phyloP scores from a whole-genome alignment of 2,113 vertebrate species.

The Lichenostomus cassidix region DNA sequence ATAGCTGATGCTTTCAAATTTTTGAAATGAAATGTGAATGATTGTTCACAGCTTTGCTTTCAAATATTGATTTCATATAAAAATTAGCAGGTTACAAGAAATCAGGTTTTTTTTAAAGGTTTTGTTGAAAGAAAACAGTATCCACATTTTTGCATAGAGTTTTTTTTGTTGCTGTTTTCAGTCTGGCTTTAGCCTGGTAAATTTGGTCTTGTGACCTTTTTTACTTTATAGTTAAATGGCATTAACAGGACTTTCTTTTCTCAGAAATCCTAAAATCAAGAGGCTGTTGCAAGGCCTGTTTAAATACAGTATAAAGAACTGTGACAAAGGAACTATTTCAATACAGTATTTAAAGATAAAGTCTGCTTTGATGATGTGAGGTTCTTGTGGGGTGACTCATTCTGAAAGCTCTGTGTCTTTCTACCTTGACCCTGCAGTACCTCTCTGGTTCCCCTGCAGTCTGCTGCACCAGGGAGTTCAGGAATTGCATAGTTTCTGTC shows the following conservation, averaged over 20 bases:
- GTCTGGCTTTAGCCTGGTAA: not conserved
- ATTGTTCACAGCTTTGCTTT: not conserved
- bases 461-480: not conserved
- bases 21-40: no score
- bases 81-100: not conserved
- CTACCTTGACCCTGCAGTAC: not conserved
- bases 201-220: not conserved
- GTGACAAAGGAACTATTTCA: not conserved
- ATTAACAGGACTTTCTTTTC: not conserved
- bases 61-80: not conserved
- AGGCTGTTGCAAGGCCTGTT: not conserved
- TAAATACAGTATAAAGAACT: not conserved
- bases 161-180: not conserved
- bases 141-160: accelerated
- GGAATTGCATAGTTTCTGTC: not conserved
- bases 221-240: not conserved
- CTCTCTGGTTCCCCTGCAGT: not conserved
- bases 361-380: not conserved
- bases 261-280: not conserved
- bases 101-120: not conserved
- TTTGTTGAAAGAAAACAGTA: not conserved
- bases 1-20: not conserved
- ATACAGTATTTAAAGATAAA: not conserved
- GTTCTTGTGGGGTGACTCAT: not conserved
- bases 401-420: not conserved